Conservation (phyloP, 2,113 vertebrate species). For the Alectura lathami region DNA sequence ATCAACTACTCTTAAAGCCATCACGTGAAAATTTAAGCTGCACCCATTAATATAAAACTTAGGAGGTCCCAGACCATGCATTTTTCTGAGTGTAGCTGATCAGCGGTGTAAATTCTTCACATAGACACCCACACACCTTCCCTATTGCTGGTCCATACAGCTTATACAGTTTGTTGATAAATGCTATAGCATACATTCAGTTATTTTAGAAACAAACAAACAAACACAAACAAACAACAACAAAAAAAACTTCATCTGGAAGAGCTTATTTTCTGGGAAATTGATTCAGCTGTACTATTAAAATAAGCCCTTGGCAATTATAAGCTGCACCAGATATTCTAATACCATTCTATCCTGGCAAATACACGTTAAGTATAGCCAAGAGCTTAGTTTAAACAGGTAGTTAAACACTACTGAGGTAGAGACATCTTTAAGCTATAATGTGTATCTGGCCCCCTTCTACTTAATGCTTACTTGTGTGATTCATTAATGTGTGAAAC, state of each 20-base stretch:
- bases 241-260: not conserved
- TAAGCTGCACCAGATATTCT: not conserved
- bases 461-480: slow-evolving; percentile 42
- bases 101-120: not conserved
- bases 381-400: not conserved
- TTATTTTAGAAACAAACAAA: not conserved
- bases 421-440: slow-evolving; percentile 21
- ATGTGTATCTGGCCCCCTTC: not conserved
- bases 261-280: not conserved
- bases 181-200: not conserved
- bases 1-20: not conserved
- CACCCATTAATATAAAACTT: not conserved
- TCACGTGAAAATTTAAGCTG: not conserved
- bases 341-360: not conserved
- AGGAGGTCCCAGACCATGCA: not conserved
- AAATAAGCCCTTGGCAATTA: not conserved
- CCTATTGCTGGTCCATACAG: not conserved
- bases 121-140: not conserved
- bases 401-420: slow-evolving; percentile 1
- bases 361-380: not conserved
- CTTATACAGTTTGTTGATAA: slow-evolving; percentile 1
- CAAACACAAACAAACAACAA: no score
- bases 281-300: not conserved
- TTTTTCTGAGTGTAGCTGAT: not conserved
- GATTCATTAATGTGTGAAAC: slow-evolving; percentile 66